A percentile compares a stretch with the other conserved stretches of the same genome.
Conservation (phyloP, 2,888 invertebrate genomes). For the Carcina quercana region DNA sequence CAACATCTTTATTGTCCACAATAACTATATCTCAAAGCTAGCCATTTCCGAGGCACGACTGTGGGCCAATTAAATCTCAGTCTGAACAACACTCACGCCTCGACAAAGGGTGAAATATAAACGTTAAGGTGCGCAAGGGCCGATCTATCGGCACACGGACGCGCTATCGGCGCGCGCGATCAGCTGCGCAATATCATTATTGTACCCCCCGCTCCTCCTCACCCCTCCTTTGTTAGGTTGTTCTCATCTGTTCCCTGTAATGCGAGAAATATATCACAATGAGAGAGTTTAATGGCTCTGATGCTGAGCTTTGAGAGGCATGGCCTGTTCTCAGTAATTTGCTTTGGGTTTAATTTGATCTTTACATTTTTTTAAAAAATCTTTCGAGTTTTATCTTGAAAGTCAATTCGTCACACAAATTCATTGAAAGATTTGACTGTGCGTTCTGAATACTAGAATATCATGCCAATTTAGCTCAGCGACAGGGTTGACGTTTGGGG, state of each 20-base stretch:
- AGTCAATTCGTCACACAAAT: too few species aligned
- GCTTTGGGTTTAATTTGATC: too few species aligned
- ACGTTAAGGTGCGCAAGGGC: constrained; percentile 25
- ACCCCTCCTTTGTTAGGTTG: constrained; percentile 18
- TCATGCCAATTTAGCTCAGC: too few species aligned
- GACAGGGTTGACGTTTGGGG: too few species aligned
- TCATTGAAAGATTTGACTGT: too few species aligned
- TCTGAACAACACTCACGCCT: constrained; percentile 48
- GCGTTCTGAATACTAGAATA: too few species aligned
- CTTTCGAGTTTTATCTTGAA: too few species aligned
- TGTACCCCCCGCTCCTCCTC: constrained; percentile 31
- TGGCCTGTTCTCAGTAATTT: too few species aligned
- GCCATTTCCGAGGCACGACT: constrained; percentile 28
- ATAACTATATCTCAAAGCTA: constrained; percentile 5
- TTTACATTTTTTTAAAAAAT: too few species aligned
- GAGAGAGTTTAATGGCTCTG: too few species aligned
- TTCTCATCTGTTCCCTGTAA: constrained; percentile 10
- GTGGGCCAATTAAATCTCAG: constrained; percentile 53
- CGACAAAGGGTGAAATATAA: constrained; percentile 43
- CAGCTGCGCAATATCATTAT: constrained; percentile 52
- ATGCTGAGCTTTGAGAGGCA: too few species aligned
- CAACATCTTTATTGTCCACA: constrained; percentile 3
- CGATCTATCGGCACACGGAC: constrained; percentile 22
- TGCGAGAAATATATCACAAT: not conserved
- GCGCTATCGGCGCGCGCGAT: constrained; percentile 30